Conservation (phyloP, 2,888 invertebrate species). For the Koerneria pararmatus region DNA sequence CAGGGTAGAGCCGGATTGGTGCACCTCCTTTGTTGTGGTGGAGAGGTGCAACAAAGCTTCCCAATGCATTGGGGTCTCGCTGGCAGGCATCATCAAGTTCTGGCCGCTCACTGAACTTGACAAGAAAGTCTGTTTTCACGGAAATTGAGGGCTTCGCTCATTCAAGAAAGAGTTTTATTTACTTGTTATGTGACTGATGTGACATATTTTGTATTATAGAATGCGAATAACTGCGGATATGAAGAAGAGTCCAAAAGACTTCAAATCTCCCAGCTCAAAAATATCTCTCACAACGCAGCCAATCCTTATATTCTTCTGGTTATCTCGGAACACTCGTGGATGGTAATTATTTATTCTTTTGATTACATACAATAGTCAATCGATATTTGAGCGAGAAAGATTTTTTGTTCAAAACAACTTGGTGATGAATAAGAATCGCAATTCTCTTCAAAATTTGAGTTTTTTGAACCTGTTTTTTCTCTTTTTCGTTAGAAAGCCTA, state of each 20-base stretch:
- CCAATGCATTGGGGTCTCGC: slow-evolving; percentile 52
- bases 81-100: slow-evolving; percentile 57
- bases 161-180: not conserved
- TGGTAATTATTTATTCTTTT: slow-evolving; percentile 66
- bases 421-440: too few species aligned
- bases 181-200: not conserved
- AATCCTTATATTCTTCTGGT: slow-evolving; percentile 94
- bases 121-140: slow-evolving; percentile 33
- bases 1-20: slow-evolving; percentile 95
- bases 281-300: slow-evolving; percentile 60
- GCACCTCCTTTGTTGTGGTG: slow-evolving; percentile 85
- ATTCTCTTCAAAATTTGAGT: too few species aligned
- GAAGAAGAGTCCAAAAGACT: slow-evolving; percentile 96
- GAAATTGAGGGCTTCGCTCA: not conserved
- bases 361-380: too few species aligned
- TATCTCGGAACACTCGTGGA: slow-evolving; percentile 94
- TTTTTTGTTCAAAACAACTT: too few species aligned
- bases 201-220: slow-evolving; percentile 26
- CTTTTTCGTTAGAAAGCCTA: slow-evolving; percentile 4
- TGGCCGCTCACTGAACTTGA: slow-evolving; percentile 57
- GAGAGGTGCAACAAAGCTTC: slow-evolving; percentile 55
- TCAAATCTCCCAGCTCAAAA: slow-evolving; percentile 69
- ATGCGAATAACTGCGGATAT: slow-evolving; percentile 66
- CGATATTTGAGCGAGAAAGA: too few species aligned
- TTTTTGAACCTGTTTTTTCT: not conserved